Conservation (phyloP, 2,113 vertebrate species). For the Nycticryphes semicollaris region DNA sequence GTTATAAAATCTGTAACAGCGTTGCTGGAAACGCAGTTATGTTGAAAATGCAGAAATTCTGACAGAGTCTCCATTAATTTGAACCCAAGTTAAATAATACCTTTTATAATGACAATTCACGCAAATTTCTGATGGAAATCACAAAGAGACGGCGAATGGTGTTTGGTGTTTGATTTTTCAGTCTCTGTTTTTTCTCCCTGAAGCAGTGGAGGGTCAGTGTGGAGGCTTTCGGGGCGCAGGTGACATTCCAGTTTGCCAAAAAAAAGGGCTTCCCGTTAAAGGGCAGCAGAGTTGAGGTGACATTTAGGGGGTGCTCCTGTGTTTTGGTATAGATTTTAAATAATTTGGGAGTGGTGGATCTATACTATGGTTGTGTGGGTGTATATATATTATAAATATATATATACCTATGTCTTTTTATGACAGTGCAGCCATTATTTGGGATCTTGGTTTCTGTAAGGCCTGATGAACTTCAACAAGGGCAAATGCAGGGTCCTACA, state of each 20-base stretch:
- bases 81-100: neutral
- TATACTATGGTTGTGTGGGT: neutral
- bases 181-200: neutral
- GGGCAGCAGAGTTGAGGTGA: neutral
- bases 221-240: neutral
- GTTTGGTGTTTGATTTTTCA: neutral
- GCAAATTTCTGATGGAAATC: neutral
- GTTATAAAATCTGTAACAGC: rapidly evolving
- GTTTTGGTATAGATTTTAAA: neutral
- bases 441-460: neutral
- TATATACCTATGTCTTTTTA: neutral
- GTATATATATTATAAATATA: neutral
- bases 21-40: neutral
- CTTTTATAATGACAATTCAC: neutral
- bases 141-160: neutral
- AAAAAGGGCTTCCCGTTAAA: neutral
- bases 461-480: too few relatives aligned
- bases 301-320: neutral
- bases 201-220: neutral
- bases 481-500: too few relatives aligned
- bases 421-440: neutral
- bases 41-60: neutral
- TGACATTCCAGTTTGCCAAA: neutral
- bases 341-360: neutral
- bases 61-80: neutral